These are phyloP conservation scores for Heliconius erato DNA, from an alignment of 2,888 invertebrate species.

Conservation along the genomic window DNA sequence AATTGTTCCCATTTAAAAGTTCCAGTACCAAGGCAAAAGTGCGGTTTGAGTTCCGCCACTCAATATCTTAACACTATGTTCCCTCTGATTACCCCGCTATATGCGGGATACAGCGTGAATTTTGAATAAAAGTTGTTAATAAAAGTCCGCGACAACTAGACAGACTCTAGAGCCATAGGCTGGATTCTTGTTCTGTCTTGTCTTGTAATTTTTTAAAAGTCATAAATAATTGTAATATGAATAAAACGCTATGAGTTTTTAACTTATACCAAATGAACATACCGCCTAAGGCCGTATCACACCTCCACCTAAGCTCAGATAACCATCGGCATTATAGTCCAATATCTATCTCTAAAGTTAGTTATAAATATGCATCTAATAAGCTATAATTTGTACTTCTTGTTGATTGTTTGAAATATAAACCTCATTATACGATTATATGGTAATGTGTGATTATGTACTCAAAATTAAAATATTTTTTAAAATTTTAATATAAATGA, in stretches of 20 bases:
- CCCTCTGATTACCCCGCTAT: too few relatives aligned
- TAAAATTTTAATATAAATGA: neutral
- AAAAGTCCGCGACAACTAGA: too few relatives aligned
- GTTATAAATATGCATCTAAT: slow-evolving; percentile 31
- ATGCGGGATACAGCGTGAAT: too few relatives aligned
- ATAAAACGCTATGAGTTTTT: neutral
- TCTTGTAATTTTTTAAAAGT: neutral
- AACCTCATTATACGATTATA: slow-evolving; percentile 33
- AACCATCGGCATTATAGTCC: slow-evolving; percentile 33
- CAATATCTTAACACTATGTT: too few relatives aligned
- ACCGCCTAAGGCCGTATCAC: slow-evolving; percentile 64
- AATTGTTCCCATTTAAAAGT: too few relatives aligned
- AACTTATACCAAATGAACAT: slow-evolving; percentile 10
- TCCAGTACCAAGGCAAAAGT: too few relatives aligned
- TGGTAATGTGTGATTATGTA: slow-evolving; percentile 37
- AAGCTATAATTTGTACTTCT: slow-evolving; percentile 30
- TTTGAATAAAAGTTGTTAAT: too few relatives aligned
- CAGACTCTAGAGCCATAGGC: too few relatives aligned
- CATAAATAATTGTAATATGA: neutral
- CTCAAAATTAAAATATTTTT: neutral
- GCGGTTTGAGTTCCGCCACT: too few relatives aligned
- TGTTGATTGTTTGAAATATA: slow-evolving; percentile 38
- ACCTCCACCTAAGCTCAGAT: slow-evolving; percentile 59
- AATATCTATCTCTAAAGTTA: slow-evolving; percentile 12
- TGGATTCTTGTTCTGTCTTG: too few relatives aligned